phyloP scores from a whole-genome alignment of 2,113 vertebrate species.

The Aptenodytes forsteri region DNA sequence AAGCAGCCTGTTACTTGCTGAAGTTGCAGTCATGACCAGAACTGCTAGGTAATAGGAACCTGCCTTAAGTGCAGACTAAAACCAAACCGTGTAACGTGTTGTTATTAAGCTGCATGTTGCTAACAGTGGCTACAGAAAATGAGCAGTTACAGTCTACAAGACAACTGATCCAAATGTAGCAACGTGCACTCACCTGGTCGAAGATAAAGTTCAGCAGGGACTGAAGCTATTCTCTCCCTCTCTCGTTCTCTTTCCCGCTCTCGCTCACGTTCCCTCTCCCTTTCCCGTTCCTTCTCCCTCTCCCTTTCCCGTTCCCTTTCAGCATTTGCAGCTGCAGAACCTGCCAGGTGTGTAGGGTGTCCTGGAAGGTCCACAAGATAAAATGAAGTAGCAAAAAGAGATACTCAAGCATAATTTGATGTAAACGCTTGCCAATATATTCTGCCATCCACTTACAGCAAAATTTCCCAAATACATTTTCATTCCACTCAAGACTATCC shows the following conservation, averaged over 20 bases:
- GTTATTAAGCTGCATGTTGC: neutral
- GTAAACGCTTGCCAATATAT: neutral
- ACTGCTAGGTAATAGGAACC: neutral
- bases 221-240: slow-evolving; percentile 69
- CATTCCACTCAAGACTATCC: neutral
- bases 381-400: neutral
- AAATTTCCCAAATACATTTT: neutral
- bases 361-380: slow-evolving; percentile 71
- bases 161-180: neutral
- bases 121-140: neutral
- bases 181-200: slow-evolving; percentile 69
- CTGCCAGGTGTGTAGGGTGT: slow-evolving; percentile 85
- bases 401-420: neutral
- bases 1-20: neutral
- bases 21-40: neutral
- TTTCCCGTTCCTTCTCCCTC: slow-evolving; percentile 73
- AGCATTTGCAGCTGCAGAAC: slow-evolving; percentile 81
- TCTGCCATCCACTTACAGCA: neutral
- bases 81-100: neutral
- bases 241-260: slow-evolving; percentile 73
- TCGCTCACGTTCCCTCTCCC: slow-evolving; percentile 74
- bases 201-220: slow-evolving; percentile 77
- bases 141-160: neutral
- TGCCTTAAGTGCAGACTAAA: neutral
- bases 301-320: slow-evolving; percentile 81